These are phyloP conservation scores for Pelobates fuscus DNA, from an alignment of 2,113 vertebrate species.

Conservation along the genomic window DNA sequence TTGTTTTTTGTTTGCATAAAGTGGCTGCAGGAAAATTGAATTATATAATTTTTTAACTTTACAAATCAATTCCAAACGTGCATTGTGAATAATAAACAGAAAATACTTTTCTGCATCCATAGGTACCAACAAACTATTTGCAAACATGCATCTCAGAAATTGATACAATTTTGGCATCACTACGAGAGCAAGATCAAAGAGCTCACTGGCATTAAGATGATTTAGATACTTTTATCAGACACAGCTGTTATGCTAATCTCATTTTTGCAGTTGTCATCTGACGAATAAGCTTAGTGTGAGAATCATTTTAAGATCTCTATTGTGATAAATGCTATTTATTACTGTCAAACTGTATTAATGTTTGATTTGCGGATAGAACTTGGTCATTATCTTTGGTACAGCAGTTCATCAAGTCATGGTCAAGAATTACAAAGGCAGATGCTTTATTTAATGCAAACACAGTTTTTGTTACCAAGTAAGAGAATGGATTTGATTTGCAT, in stretches of 20 bases:
- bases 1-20: background rate
- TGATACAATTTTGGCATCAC: conserved; percentile 71
- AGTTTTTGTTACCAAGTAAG: conserved; percentile 80
- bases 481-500: conserved; percentile 95
- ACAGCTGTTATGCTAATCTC: conserved; percentile 94
- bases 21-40: too few relatives aligned
- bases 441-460: conserved; percentile 83
- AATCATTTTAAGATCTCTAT: conserved; percentile 95
- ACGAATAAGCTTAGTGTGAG: conserved; percentile 85
- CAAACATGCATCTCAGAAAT: conserved; percentile 70
- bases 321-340: conserved; percentile 99
- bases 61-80: background rate
- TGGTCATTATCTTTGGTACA: conserved; percentile 77
- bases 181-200: conserved; percentile 81
- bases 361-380: conserved; percentile 90
- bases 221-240: conserved; percentile 92
- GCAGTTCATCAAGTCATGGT: conserved; percentile 79
- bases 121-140: conserved; percentile 70
- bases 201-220: conserved; percentile 74
- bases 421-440: conserved; percentile 80
- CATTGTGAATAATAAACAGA: background rate
- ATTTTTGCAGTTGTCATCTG: conserved; percentile 89
- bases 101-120: background rate
- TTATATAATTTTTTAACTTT: conserved; percentile 12
- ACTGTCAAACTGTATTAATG: conserved; percentile 95